phyloP scores from a whole-genome alignment of 2,113 vertebrate species.

The Gulo gulo region DNA sequence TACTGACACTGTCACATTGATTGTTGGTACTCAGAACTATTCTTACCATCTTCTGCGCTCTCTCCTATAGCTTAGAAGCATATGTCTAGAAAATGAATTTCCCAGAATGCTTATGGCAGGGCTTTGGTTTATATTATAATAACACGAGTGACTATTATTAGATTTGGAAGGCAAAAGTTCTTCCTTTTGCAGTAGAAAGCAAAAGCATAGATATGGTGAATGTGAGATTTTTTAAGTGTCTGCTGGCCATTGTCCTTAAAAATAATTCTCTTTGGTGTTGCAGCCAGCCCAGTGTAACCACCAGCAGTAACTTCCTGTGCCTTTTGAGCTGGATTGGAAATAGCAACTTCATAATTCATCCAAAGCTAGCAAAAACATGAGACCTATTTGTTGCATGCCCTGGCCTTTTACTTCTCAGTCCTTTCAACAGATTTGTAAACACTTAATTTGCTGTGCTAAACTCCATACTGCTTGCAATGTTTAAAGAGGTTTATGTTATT shows the following conservation, averaged over 20 bases:
- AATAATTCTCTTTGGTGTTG: not conserved
- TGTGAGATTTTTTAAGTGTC: not conserved
- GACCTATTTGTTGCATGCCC: constrained; percentile 3
- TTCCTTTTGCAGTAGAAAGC: not conserved
- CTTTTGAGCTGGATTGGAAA: constrained; percentile 29
- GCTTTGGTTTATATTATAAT: not conserved
- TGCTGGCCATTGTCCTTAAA: not conserved
- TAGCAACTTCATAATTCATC: constrained; percentile 37
- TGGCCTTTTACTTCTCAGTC: constrained; percentile 41
- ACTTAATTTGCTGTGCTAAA: constrained; percentile 36
- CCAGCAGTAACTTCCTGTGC: not conserved
- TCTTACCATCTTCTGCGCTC: not conserved
- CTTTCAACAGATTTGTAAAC: constrained; percentile 35
- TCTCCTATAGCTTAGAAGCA: not conserved
- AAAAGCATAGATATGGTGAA: not conserved
- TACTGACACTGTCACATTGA: too few relatives aligned
- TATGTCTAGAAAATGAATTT: not conserved
- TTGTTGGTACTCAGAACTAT: not conserved
- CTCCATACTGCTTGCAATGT: not conserved
- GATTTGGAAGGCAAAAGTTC: not conserved
- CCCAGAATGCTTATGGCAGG: not conserved
- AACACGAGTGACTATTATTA: not conserved
- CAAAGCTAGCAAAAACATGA: constrained; percentile 19
- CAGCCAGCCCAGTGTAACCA: not conserved
- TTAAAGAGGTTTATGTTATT: constrained; percentile 36